These are phyloP conservation scores for Pogonognathellus flavescens DNA, from an alignment of 1,140 invertebrate species.

Conservation along the genomic window DNA sequence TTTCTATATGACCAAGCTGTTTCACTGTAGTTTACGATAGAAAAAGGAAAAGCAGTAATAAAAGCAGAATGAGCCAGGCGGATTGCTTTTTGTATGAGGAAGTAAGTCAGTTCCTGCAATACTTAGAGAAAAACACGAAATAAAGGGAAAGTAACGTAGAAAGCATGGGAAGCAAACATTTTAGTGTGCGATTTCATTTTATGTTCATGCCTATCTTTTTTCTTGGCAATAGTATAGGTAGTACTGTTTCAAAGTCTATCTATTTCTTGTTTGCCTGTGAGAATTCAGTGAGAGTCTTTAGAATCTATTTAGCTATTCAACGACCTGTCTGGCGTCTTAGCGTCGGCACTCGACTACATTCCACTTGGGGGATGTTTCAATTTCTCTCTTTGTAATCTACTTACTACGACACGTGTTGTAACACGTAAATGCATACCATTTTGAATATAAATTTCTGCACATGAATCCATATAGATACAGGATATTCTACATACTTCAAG, in stretches of 20 bases:
- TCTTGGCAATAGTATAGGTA: too few relatives aligned
- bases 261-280: background rate
- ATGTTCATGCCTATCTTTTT: slow-evolving; percentile 29
- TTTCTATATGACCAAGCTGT: background rate
- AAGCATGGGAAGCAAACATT: slow-evolving; percentile 35
- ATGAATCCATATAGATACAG: too few relatives aligned
- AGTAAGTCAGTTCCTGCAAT: slow-evolving; percentile 13
- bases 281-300: too few relatives aligned
- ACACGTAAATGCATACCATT: too few relatives aligned
- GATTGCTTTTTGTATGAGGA: slow-evolving; percentile 35
- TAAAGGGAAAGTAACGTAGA: background rate
- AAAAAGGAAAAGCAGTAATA: slow-evolving; percentile 11
- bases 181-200: slow-evolving; percentile 39
- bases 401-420: too few relatives aligned
- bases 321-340: too few relatives aligned
- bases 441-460: too few relatives aligned
- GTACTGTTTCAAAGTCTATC: background rate
- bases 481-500: too few relatives aligned
- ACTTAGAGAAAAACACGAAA: background rate
- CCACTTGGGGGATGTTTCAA: too few relatives aligned
- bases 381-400: too few relatives aligned
- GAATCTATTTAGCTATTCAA: too few relatives aligned
- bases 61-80: slow-evolving; percentile 22
- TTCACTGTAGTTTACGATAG: slow-evolving; percentile 12
- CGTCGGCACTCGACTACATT: too few relatives aligned